Percentiles rank a stretch among this genome's conserved stretches.
Evolutionary conservation across 1,140 invertebrate species (phyloP).

Genomic region (Bombus difficillimus): DNA sequence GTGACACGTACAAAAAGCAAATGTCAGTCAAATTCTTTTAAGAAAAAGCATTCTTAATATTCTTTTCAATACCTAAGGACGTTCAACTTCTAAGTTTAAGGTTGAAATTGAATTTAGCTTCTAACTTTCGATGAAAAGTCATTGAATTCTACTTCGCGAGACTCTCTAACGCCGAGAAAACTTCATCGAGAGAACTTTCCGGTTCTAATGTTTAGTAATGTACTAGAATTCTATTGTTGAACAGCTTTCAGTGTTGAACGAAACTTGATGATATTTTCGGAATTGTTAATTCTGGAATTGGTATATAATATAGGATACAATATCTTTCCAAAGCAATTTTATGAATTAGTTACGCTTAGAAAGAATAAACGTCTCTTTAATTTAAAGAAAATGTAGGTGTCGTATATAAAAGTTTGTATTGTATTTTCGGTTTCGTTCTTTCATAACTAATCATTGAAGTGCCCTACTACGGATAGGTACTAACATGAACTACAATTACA

Average conservation of each 20-base stretch:
- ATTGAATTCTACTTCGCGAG: constrained; percentile 10
- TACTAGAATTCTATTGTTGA: background rate
- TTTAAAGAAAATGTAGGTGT: too few relatives aligned
- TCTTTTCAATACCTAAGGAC: background rate
- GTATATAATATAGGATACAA: background rate
- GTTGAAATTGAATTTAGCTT: background rate
- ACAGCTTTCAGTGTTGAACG: background rate
- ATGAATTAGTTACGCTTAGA: too few relatives aligned
- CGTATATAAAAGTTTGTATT: too few relatives aligned
- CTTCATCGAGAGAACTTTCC: background rate
- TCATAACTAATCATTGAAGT: background rate
- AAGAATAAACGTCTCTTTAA: too few relatives aligned
- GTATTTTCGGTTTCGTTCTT: background rate
- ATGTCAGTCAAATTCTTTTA: background rate
- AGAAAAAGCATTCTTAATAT: background rate
- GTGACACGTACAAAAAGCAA: background rate
- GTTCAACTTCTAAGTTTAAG: background rate
- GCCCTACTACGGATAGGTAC: background rate
- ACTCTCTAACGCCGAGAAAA: background rate
- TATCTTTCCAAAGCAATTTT: too few relatives aligned
- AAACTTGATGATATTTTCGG: background rate
- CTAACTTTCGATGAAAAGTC: background rate
- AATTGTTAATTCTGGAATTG: background rate
- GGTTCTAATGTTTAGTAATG: constrained; percentile 2
- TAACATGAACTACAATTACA: background rate